A percentile compares a stretch with the other conserved stretches of the same genome.
These are phyloP conservation scores for Dendroctonus ponderosae DNA, from an alignment of 1,140 invertebrate genomes.

Conservation along the genomic window DNA sequence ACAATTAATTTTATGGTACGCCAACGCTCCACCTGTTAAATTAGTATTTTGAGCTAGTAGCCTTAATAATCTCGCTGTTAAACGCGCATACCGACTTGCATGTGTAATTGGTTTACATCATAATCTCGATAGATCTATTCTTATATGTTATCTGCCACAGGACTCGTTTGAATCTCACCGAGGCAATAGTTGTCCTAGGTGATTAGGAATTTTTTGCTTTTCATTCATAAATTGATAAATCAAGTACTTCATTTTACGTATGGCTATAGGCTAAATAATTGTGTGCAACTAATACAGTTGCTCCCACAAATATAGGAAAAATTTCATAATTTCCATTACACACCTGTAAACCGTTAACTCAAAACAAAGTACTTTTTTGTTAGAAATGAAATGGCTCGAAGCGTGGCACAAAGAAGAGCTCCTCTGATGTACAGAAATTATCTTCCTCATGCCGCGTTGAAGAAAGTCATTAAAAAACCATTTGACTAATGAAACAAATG, in stretches of 20 bases:
- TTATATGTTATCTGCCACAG: too few relatives aligned
- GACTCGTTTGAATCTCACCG: too few relatives aligned
- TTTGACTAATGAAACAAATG: constrained; percentile 49
- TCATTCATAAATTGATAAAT: too few relatives aligned
- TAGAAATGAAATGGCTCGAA: constrained; percentile 25
- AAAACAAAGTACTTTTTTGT: constrained; percentile 11
- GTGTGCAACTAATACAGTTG: too few relatives aligned
- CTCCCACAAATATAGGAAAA: too few relatives aligned
- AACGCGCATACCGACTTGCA: not conserved
- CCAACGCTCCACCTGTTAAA: constrained; percentile 13
- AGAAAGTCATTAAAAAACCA: constrained; percentile 48
- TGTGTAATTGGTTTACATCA: not conserved
- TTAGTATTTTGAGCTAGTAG: constrained; percentile 1
- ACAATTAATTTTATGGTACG: constrained; percentile 14
- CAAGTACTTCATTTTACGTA: too few relatives aligned
- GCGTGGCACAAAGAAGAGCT: constrained; percentile 27
- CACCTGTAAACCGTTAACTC: constrained; percentile 10
- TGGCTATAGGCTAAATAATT: too few relatives aligned
- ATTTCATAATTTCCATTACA: too few relatives aligned
- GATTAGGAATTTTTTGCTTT: too few relatives aligned
- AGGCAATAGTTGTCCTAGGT: too few relatives aligned
- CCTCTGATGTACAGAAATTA: constrained; percentile 31
- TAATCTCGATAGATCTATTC: too few relatives aligned
- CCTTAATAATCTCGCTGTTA: not conserved
- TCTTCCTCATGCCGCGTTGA: constrained; percentile 34